These are phyloP conservation scores for Polyodon spathula DNA, from an alignment of 2,113 vertebrate species.

Conservation along the genomic window DNA sequence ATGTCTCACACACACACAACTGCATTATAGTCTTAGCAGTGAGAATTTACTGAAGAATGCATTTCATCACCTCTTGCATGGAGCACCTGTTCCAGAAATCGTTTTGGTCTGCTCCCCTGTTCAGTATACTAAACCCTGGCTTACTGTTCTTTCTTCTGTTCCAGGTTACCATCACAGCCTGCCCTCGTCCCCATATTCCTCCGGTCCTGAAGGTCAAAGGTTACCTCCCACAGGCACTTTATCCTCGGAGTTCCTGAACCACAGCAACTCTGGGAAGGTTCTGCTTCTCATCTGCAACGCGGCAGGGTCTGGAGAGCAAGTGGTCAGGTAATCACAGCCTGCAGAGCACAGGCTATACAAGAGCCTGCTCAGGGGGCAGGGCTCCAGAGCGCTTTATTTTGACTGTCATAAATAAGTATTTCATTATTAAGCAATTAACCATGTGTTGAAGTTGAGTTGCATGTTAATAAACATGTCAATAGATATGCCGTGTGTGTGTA, in stretches of 20 bases:
- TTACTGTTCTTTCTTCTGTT: slow-evolving; percentile 10
- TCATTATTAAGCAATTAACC: no score
- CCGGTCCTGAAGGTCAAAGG: slow-evolving; percentile 49
- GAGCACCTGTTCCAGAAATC: no score
- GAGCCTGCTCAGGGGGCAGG: background rate
- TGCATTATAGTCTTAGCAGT: no score
- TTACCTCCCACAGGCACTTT: slow-evolving; percentile 42
- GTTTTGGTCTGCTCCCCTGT: background rate
- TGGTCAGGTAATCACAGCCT: slow-evolving; percentile 56
- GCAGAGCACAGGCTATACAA: background rate
- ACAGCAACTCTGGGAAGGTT: slow-evolving; percentile 48
- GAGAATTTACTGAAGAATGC: no score
- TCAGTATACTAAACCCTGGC: background rate
- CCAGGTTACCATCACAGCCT: slow-evolving; percentile 68
- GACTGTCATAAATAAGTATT: no score
- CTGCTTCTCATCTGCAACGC: slow-evolving; percentile 79
- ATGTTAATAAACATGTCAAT: no score
- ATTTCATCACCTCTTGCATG: no score
- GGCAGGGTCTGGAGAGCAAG: slow-evolving; percentile 57
- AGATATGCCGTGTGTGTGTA: no score
- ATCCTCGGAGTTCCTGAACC: slow-evolving; percentile 66
- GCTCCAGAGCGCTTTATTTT: no score
- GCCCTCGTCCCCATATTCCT: slow-evolving; percentile 54
- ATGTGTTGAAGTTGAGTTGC: no score
- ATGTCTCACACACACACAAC: no score